A percentile compares a stretch with the other conserved stretches of the same genome.
These are phyloP conservation scores for Leucoraja ocellata DNA, from an alignment of 2,797 vertebrate species.

Conservation along the genomic window DNA sequence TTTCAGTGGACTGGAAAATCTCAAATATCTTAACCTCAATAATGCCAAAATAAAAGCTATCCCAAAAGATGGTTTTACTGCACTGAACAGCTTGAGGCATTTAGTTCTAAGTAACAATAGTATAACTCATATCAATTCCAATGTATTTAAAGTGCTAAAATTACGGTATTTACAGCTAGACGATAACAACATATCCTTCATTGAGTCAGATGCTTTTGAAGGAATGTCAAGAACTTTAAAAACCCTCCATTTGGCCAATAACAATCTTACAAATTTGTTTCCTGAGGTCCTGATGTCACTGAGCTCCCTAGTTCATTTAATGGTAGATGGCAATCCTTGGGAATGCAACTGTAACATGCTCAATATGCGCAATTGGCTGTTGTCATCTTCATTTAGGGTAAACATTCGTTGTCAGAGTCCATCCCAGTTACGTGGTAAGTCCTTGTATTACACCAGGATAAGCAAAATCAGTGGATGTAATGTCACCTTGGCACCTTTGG, in stretches of 20 bases:
- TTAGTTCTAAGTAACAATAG: slow-evolving; percentile 56
- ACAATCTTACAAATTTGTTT: slow-evolving; percentile 61
- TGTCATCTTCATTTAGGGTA: slow-evolving; percentile 52
- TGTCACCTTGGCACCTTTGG: slow-evolving; percentile 39
- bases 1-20: slow-evolving; percentile 55
- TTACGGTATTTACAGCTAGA: slow-evolving; percentile 57
- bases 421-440: slow-evolving; percentile 50
- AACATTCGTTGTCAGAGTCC: slow-evolving; percentile 56
- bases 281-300: slow-evolving; percentile 58
- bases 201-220: slow-evolving; percentile 55
- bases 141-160: slow-evolving; percentile 53
- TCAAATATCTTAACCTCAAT: slow-evolving; percentile 55
- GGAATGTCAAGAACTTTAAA: slow-evolving; percentile 56
- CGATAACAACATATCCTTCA: slow-evolving; percentile 54
- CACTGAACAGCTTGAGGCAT: slow-evolving; percentile 54
- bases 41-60: slow-evolving; percentile 52
- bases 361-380: slow-evolving; percentile 54
- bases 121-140: slow-evolving; percentile 56
- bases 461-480: slow-evolving; percentile 50
- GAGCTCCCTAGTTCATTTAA: slow-evolving; percentile 58
- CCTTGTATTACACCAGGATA: slow-evolving; percentile 50
- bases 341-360: slow-evolving; percentile 59
- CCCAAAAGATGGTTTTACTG: slow-evolving; percentile 53
- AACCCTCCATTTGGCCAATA: slow-evolving; percentile 61
- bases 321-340: slow-evolving; percentile 61